These are phyloP conservation scores for Drosophila arizonae DNA, from an alignment of 1,140 invertebrate species.

Conservation along the genomic window DNA sequence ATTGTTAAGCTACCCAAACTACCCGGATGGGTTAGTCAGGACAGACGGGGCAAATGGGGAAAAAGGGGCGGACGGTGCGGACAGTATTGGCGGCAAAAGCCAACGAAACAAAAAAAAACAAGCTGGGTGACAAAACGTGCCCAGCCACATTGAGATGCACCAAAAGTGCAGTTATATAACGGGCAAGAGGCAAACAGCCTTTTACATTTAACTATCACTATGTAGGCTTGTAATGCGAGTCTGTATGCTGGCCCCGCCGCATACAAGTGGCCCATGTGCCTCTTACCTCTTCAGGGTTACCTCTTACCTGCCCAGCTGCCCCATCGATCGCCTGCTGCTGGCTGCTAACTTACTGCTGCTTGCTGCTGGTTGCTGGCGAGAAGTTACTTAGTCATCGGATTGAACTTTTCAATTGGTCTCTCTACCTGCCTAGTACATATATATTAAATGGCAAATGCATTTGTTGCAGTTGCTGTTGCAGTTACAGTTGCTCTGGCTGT, in stretches of 20 bases:
- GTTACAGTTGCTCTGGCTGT: neutral
- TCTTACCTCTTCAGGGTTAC: constrained; percentile 44
- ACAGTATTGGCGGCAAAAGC: neutral
- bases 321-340: neutral
- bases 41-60: too few relatives aligned
- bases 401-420: constrained; percentile 28
- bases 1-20: constrained; percentile 8
- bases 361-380: constrained; percentile 9
- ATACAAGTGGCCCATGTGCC: constrained; percentile 11
- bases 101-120: constrained; percentile 18
- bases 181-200: constrained; percentile 57
- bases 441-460: constrained; percentile 20
- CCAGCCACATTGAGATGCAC: constrained; percentile 48
- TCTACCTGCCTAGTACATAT: constrained; percentile 7
- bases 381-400: constrained; percentile 27
- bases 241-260: constrained; percentile 13
- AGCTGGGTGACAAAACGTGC: constrained; percentile 53
- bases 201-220: constrained; percentile 56
- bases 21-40: neutral
- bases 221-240: constrained; percentile 19
- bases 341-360: neutral
- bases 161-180: constrained; percentile 72
- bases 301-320: neutral
- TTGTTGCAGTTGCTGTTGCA: neutral
- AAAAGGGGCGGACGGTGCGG: neutral